A percentile compares a stretch with the other conserved stretches of the same genome.
phyloP scores from a whole-genome alignment of 2,113 vertebrate genomes.

The Lepus americanus region DNA sequence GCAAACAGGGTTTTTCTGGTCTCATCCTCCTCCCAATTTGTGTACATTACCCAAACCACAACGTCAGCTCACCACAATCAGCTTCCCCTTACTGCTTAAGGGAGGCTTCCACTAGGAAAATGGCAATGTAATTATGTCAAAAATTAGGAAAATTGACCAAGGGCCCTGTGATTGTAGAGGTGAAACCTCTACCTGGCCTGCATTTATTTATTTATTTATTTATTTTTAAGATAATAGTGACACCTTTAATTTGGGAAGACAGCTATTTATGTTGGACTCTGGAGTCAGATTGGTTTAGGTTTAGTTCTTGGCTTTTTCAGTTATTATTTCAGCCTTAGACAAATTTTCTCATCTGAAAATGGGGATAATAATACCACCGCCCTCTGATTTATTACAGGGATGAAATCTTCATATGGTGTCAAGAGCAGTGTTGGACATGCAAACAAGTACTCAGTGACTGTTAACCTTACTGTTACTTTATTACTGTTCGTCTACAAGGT shows the following conservation, averaged over 20 bases:
- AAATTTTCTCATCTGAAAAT: slow-evolving; percentile 18
- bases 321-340: background rate
- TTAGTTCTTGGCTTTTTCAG: slow-evolving; percentile 33
- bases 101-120: background rate
- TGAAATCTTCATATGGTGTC: background rate
- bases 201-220: background rate
- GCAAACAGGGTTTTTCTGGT: slow-evolving; percentile 70
- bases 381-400: background rate
- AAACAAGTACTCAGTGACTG: background rate
- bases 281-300: background rate
- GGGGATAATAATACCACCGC: background rate
- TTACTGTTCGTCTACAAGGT: background rate
- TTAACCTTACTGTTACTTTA: background rate
- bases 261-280: background rate
- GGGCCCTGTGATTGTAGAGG: background rate
- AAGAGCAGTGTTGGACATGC: background rate
- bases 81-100: background rate
- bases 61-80: slow-evolving; percentile 38
- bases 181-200: background rate
- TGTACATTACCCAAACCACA: slow-evolving; percentile 72
- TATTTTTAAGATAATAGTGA: background rate
- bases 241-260: slow-evolving; percentile 4
- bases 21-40: slow-evolving; percentile 32
- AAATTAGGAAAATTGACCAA: slow-evolving; percentile 40
- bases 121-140: background rate